Conservation (phyloP, 2,888 invertebrate species). For the Nephrotoma appendiculata region DNA sequence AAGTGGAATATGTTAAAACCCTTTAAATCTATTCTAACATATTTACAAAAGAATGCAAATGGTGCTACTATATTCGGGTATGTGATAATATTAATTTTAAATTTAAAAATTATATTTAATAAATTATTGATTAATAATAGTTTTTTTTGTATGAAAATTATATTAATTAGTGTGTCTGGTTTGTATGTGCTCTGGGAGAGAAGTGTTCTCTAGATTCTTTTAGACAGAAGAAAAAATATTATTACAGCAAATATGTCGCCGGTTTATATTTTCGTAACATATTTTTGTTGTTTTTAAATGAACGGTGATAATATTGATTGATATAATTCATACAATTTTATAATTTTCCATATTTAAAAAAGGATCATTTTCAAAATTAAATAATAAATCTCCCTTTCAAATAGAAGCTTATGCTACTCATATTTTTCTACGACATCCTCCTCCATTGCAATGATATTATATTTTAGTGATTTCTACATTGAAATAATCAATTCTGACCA, state of each 20-base stretch:
- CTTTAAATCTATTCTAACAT: conserved; percentile 29
- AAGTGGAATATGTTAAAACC: conserved; percentile 25
- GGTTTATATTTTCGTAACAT: background rate
- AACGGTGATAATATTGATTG: background rate
- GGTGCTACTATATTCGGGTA: conserved; percentile 24
- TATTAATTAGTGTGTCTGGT: background rate
- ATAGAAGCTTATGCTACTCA: background rate
- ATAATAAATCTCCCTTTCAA: background rate
- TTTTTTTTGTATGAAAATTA: background rate
- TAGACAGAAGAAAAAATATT: background rate
- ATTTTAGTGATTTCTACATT: background rate
- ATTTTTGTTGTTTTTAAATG: background rate
- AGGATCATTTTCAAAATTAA: background rate
- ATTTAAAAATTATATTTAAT: background rate
- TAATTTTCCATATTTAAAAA: background rate
- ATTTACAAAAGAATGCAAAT: conserved; percentile 31
- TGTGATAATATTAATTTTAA: background rate
- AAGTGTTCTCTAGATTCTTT: background rate
- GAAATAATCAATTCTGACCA: no score
- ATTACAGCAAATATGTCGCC: background rate
- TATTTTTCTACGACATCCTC: background rate
- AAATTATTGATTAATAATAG: background rate
- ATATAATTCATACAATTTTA: background rate
- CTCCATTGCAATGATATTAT: background rate
- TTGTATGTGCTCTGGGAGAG: background rate